phyloP scores from a whole-genome alignment of 2,113 vertebrate species.

The Poeciliopsis occidentalis region DNA sequence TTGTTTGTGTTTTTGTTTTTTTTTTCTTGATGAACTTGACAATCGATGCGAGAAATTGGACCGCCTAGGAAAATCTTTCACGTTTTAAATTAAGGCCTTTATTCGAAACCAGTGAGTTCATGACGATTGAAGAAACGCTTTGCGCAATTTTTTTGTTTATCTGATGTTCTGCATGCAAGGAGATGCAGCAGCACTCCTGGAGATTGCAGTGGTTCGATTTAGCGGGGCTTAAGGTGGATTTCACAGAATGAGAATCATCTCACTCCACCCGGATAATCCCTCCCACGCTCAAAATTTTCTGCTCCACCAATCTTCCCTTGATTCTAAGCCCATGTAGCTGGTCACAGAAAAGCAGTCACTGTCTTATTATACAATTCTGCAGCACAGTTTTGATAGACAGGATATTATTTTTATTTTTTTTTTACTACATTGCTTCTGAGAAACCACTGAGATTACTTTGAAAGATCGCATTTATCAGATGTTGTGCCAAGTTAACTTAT shows the following conservation, averaged over 20 bases:
- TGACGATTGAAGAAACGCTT: constrained; percentile 36
- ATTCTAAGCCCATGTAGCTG: constrained; percentile 24
- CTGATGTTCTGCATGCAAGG: constrained; percentile 34
- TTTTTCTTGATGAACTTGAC: constrained; percentile 5
- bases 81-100: constrained; percentile 10
- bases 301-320: constrained; percentile 30
- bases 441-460: constrained; percentile 50
- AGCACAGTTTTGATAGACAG: constrained; percentile 23
- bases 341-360: neutral
- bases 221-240: constrained; percentile 47
- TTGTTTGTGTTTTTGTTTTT: constrained; percentile 10
- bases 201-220: constrained; percentile 37
- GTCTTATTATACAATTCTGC: constrained; percentile 16
- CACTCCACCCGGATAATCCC: constrained; percentile 53
- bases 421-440: constrained; percentile 8
- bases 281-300: constrained; percentile 38
- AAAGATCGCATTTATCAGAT: constrained; percentile 54
- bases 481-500: constrained; percentile 60
- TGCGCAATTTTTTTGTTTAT: constrained; percentile 37
- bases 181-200: constrained; percentile 28
- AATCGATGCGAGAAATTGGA: constrained; percentile 15
- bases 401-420: constrained; percentile 4
- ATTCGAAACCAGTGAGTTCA: constrained; percentile 25
- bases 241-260: constrained; percentile 54
- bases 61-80: constrained; percentile 8